Base-by-base conservation (phyloP, 2,113 vertebrate genomes). In the Plecotus auritus region DNA sequence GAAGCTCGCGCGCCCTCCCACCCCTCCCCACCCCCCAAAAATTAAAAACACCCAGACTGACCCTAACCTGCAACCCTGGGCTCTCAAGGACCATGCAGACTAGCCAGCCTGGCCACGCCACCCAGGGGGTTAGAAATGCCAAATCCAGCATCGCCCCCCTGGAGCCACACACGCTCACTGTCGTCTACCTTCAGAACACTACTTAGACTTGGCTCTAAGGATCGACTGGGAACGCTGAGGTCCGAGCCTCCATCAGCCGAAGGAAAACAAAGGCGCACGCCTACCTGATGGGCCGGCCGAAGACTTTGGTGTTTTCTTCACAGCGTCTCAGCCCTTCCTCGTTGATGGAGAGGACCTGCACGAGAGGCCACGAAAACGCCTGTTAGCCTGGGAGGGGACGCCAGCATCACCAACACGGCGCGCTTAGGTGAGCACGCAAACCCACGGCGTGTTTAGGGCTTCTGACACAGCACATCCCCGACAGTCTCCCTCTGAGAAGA, bases 271-370 rank as follows among this genome's bases (percentile, higher is more conserved):
- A 37, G n/a, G 0, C 1, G 2, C 35, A 13, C 5, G 11, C 9
- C 96, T 98, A 99, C 99, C 99, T 99, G 95, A 99, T 99, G 2
- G 99, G 99, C 47, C 98, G 98, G 69, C 99, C 99, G 54, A 99
- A 99, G 11, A 99, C 98, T 96, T 99, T 99, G 0, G 99, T 99
- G 77, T 99, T 99, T 94, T 99, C 99, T 51, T 99, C 99, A 92
- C 99, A 99, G 2, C 98, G 98, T 37, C 99, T 98, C 95, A 99
- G 98, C 61, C 99, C 99, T 96, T 99, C 99, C 87, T 99, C 99
- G 14, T 99, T 99, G 96, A 99, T 99, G 91, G 99, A 99, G 56
- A 99, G 98, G 37, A 99, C 99, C 99, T 99, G 32, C 51, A 47
- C 0, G 9, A 10, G 20, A 51, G 45, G n/a, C 35, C 23, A 49